These are phyloP conservation scores for Apis laboriosa DNA, from an alignment of 1,140 invertebrate species.

Conservation along the genomic window DNA sequence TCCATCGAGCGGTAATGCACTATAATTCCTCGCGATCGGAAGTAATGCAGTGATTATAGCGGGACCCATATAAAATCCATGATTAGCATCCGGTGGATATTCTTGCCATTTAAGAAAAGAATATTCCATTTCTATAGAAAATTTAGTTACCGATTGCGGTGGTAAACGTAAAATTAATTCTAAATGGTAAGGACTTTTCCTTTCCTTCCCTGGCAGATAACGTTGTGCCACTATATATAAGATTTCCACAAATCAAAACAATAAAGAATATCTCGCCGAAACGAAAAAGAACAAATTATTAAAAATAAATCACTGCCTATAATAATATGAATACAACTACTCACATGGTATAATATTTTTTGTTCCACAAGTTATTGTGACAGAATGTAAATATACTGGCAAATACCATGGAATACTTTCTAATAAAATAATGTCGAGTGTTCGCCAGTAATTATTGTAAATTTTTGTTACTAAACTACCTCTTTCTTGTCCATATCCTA, in stretches of 20 bases:
- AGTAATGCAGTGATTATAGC: constrained; percentile 90
- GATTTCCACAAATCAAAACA: background rate
- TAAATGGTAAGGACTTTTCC: constrained; percentile 92
- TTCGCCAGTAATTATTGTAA: constrained; percentile 88
- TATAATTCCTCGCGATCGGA: constrained; percentile 90
- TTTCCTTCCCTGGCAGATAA: constrained; percentile 92
- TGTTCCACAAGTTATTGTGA: constrained; percentile 85
- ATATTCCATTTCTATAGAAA: constrained; percentile 95
- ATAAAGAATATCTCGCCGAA: no score
- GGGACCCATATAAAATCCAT: constrained; percentile 96
- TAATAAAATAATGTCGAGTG: constrained; percentile 86
- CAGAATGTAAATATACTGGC: constrained; percentile 94
- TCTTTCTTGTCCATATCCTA: constrained; percentile 89
- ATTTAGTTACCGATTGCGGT: constrained; percentile 88
- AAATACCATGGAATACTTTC: constrained; percentile 97
- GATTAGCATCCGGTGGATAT: constrained; percentile 99
- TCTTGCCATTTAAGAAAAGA: constrained; percentile 99
- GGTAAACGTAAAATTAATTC: constrained; percentile 92
- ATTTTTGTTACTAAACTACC: constrained; percentile 92
- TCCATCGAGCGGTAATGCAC: constrained; percentile 87
- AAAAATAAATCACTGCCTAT: background rate
- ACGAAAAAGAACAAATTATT: no score
- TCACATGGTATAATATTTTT: constrained; percentile 84
- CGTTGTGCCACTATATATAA: constrained; percentile 79
- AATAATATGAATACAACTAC: constrained; percentile 48